Base-by-base conservation (phyloP, 2,888 invertebrate genomes). In the Parthenolecanium corni region DNA sequence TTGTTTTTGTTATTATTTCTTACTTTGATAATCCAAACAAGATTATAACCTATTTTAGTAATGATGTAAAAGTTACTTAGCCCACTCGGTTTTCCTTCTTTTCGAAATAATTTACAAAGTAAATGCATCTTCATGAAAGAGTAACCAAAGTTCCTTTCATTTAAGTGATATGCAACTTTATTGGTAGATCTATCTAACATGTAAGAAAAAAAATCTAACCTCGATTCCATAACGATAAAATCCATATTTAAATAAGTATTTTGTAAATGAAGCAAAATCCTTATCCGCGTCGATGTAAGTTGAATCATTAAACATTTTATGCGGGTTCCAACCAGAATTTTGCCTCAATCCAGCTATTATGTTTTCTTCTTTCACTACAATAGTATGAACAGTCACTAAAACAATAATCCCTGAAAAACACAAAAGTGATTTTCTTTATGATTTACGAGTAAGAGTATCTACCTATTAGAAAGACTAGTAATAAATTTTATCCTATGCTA, bases 151-250 rank as follows among this genome's bases (percentile, higher is more conserved):
- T n/a, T n/a, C n/a, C n/a, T n/a, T n/a, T n/a, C n/a, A n/a, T n/a
- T n/a, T n/a, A n/a, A n/a, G n/a, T n/a, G n/a, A n/a, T n/a, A n/a
- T n/a, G n/a, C n/a, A n/a, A n/a, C n/a, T n/a, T n/a, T n/a, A n/a
- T n/a, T n/a, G n/a, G n/a, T n/a, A n/a, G n/a, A n/a, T n/a, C n/a
- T n/a, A n/a, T n/a, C n/a, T n/a, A n/a, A n/a, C n/a, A n/a, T n/a
- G n/a, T n/a, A n/a, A n/a, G n/a, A n/a, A n/a, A n/a, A n/a, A n/a
- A n/a, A n/a, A n/a, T 16, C 57, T 74, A 73, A 88, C 86, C 80
- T 96, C 95, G 14, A 93, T 79, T 4, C 98, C 98, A 76, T 97
- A 96, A 74, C 95, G 96, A 75, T 93, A 97, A 76, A 93, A 99
- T 23, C 89, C 88, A 74, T 89, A 96, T 74, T 99, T 98, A 62